phyloP scores from a whole-genome alignment of 2,113 vertebrate species.

The Martes martes region DNA sequence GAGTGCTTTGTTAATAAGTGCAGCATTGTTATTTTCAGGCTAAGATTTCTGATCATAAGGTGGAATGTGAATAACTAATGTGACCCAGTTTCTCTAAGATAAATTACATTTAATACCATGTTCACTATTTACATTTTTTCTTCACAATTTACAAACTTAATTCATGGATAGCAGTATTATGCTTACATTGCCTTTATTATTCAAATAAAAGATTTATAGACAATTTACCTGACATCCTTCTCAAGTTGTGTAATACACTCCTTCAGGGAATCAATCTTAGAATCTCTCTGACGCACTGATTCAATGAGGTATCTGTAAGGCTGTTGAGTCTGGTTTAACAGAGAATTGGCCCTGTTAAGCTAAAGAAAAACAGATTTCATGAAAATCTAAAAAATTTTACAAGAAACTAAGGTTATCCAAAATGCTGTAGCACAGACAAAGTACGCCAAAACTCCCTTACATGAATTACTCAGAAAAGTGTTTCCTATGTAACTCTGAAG shows the following conservation, averaged over 20 bases:
- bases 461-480: neutral
- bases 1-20: neutral
- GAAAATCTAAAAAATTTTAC: constrained; percentile 11
- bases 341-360: constrained; percentile 89
- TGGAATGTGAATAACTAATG: neutral
- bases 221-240: constrained; percentile 89
- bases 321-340: constrained; percentile 93
- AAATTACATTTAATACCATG: neutral
- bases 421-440: neutral
- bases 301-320: constrained; percentile 96
- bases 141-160: constrained; percentile 26
- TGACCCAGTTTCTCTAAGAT: neutral
- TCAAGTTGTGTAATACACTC: constrained; percentile 87
- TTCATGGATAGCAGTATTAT: neutral
- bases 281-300: constrained; percentile 90
- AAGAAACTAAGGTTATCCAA: neutral
- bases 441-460: neutral
- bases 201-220: neutral
- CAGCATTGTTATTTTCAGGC: neutral
- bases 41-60: neutral
- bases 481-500: neutral
- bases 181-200: neutral
- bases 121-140: constrained; percentile 8
- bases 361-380: constrained; percentile 73
- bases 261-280: constrained; percentile 87